Base-by-base conservation (phyloP, 2,888 invertebrate genomes). In the Diarsia mendica region DNA sequence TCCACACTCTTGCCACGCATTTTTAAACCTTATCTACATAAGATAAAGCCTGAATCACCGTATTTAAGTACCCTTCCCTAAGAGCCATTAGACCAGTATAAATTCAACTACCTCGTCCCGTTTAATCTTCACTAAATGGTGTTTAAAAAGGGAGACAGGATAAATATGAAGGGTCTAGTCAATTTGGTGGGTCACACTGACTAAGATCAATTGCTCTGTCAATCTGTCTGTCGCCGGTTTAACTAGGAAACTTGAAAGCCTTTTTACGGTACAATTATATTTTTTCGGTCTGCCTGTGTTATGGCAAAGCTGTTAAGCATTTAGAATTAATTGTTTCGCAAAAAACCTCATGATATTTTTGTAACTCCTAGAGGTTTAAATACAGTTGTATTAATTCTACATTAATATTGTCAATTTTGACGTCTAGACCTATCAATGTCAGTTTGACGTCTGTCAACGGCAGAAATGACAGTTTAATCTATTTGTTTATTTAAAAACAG, bases 201-300 rank as follows among this genome's bases (percentile, higher is more conserved):
- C 79, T 81, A 79, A 85, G 85, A 87, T 85, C 83, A 83, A 88
- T 88, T 78, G 82, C 61, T 76, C 80, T 88, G 83, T 87, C 87
- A 79, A 80, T 77, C 75, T 75, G 81, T 80, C 83, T 77, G 76
- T 77, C 82, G 39, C 39, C 71, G 73, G 70, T 75, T 80, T 58
- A 76, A 83, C 76, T 80, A 82, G 84, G 82, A 80, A 86, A 85
- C 84, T 76, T 75, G 77, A 48, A 65, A 49, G 60, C 64, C 73
- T 82, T 80, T 79, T 75, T 76, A 83, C 55, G 75, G 82, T 63
- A 61, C n/a, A 44, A n/a, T 66, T 80, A 65, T 39, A 46, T 82
- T 85, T 86, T 82, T 80, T 79, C 46, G 15, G 11, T 74, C 60
- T 61, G 15, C n/a, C 63, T 68, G 61, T 73, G 1, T 75, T 82